These are phyloP conservation scores for Saguinus imperator DNA, from an alignment of 2,113 vertebrate species.

Conservation along the genomic window DNA sequence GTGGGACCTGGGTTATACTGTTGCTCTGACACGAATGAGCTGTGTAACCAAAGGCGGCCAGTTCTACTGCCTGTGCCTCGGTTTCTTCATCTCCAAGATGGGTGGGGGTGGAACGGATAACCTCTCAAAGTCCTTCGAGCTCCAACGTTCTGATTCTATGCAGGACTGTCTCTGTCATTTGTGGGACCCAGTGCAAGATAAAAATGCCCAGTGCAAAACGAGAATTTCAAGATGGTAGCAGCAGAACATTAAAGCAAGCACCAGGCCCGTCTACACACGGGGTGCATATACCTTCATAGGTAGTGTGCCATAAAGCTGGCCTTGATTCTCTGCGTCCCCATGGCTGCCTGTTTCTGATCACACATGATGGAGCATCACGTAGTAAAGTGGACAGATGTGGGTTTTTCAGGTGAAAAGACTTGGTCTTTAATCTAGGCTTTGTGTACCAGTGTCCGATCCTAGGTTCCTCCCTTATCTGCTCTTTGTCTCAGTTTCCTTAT, in stretches of 20 bases:
- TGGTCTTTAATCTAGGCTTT: neutral
- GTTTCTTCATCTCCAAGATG: neutral
- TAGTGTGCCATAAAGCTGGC: neutral
- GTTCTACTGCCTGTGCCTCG: neutral
- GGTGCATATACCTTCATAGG: neutral
- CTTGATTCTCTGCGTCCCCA: neutral
- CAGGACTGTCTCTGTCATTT: neutral
- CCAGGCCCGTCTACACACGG: rapidly evolving
- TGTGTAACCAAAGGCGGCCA: neutral
- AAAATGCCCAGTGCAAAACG: conserved; percentile 9
- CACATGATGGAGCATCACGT: neutral
- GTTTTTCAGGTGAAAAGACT: neutral
- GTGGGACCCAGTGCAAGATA: neutral
- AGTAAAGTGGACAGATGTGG: neutral
- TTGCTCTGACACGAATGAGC: neutral
- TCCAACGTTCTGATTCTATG: neutral
- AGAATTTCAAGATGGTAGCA: neutral
- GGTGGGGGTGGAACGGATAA: neutral
- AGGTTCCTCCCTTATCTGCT: neutral
- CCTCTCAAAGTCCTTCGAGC: neutral
- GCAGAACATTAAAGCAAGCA: neutral
- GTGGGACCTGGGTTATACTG: neutral
- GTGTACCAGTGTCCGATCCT: neutral
- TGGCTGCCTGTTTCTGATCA: neutral
- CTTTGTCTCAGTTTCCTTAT: neutral